Base-by-base conservation (phyloP, 2,888 invertebrate genomes). In the Cryptus viduatorius region DNA sequence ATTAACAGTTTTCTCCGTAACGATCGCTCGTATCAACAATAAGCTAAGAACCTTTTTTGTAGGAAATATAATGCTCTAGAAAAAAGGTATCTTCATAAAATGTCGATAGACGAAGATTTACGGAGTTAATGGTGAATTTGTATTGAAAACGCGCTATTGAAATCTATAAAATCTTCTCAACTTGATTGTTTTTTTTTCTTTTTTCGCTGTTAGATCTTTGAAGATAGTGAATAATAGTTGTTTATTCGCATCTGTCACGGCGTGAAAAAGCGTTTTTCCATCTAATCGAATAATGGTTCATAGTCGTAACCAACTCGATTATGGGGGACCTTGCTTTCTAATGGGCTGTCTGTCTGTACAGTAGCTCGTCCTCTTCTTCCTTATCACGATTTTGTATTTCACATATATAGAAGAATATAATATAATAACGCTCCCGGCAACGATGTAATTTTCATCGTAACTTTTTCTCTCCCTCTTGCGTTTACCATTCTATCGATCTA, bases 301-400 rank as follows among this genome's bases (percentile, higher is more conserved):
- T 76, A 69, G 50, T 72, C 67, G 65, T 84, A 79, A 75, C 64
- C 59, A 67, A 14, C 61, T 61, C 29, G 61, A 61, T n/a, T 24
- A 61, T 31, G 31, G 29, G 59, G 84, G 82, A 84, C 82, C 84
- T 84, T 84, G 84, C 84, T 84, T 84, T 84, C 84, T 84, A 84
- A 84, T 82, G 81, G 75, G 69, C 84, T 79, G 80, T 84, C 72
- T 12, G 61, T 61, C 61, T 29, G 61, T 72, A 73, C 71, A 68
- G 65, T 72, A 77, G 77, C 67, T 80, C 80, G 78, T 84, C 75
- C 84, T 84, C 84, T 81, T 84, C 84, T 84, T 84, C 84, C 84
- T 84, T 84, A 82, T 82, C 84, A 84, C 84, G 81, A 81, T 84
- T 84, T 84, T 75, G 81, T 84, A 82, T 81, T 82, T 84, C 31